phyloP scores from a whole-genome alignment of 2,797 vertebrate genomes.

The Coluber constrictor region DNA sequence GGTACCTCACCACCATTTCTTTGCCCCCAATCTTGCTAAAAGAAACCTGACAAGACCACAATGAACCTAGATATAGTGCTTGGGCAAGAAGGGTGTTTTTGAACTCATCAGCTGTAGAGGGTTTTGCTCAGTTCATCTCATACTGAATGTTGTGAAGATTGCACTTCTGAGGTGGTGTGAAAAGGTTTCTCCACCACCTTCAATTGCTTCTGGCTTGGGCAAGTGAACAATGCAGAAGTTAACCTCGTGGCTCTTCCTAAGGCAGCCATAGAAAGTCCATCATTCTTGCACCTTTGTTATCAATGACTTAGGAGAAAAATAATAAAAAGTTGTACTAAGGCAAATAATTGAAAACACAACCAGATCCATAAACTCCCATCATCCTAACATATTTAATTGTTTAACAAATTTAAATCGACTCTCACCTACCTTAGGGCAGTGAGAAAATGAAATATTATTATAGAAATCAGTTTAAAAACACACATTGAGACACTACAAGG shows the following conservation, averaged over 20 bases:
- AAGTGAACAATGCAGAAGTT: not conserved
- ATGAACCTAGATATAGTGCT: not conserved
- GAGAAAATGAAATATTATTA: not conserved
- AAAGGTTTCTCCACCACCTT: not conserved
- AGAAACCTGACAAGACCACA: not conserved
- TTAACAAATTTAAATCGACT: not conserved
- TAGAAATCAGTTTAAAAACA: not conserved
- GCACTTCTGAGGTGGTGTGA: not conserved
- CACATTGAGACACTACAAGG: not conserved
- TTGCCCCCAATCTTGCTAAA: not conserved
- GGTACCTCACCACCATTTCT: not conserved
- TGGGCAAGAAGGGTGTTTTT: not conserved
- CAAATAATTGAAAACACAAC: not conserved
- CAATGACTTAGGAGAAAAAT: not conserved
- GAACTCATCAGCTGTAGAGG: not conserved
- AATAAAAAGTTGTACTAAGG: not conserved
- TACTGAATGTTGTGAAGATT: not conserved
- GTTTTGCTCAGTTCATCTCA: not conserved
- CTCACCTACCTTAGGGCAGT: not conserved
- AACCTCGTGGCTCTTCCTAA: not conserved
- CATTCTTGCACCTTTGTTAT: not conserved
- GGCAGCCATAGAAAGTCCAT: not conserved
- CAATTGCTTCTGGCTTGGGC: not conserved
- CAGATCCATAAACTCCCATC: not conserved
- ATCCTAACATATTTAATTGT: not conserved